A percentile compares a stretch with the other conserved stretches of the same genome.
Evolutionary conservation across 30 jellyfish, hydroid and myxozoan genomes (phyloP).

Genomic region (Chrysaora quinquecirrha): DNA sequence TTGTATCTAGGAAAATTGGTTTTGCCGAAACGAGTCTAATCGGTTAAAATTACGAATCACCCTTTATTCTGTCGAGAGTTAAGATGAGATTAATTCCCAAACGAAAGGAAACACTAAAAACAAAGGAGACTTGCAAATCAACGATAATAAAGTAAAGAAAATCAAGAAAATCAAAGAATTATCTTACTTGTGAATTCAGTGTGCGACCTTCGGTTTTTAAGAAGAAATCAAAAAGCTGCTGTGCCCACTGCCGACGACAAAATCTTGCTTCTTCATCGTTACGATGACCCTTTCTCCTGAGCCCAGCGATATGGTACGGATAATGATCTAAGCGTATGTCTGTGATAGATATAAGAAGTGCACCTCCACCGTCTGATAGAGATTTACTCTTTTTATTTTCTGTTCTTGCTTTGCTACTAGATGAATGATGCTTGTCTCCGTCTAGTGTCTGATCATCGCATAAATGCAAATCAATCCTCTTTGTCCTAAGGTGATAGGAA

Average conservation of each 20-base stretch:
- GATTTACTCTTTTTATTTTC: constrained; percentile 3
- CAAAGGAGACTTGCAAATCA: no score
- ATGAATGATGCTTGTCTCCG: constrained; percentile 22
- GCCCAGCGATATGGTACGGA: constrained; percentile 96
- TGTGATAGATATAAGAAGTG: constrained; percentile 73
- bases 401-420: not conserved
- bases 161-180: no score
- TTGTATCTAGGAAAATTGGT: no score
- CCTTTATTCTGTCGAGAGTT: no score
- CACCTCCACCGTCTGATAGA: constrained; percentile 74
- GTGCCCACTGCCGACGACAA: constrained; percentile 94
- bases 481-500: constrained; percentile 83
- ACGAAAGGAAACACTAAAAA: no score
- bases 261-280: constrained; percentile 81
- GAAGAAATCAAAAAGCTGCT: constrained; percentile 82
- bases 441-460: constrained; percentile 91
- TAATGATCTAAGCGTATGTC: constrained; percentile 85
- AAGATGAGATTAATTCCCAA: no score
- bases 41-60: no score
- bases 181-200: not conserved
- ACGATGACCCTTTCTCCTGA: constrained; percentile 56
- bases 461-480: constrained; percentile 85
- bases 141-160: no score
- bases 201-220: constrained; percentile 78
- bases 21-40: no score